These are phyloP conservation scores for Nineta flava DNA, from an alignment of 2,888 invertebrate species.

Conservation along the genomic window DNA sequence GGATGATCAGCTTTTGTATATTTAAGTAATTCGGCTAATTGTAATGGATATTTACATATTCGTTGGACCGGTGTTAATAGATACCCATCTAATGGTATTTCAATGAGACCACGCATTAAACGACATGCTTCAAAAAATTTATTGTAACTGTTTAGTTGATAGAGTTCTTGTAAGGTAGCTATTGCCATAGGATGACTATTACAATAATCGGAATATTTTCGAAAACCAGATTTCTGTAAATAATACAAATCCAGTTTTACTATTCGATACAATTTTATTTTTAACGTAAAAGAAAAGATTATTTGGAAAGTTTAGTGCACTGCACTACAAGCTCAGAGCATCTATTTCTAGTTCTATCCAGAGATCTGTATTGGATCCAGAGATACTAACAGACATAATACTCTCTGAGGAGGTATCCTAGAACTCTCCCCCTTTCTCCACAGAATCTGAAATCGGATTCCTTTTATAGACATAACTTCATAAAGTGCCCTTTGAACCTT, in stretches of 20 bases:
- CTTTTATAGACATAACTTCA: too few species aligned
- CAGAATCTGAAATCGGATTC: too few species aligned
- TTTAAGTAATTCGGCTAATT: conserved; percentile 67
- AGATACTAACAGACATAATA: too few species aligned
- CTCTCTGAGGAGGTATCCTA: too few species aligned
- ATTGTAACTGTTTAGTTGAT: conserved; percentile 45
- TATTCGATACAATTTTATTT: not conserved
- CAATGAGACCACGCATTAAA: conserved; percentile 62
- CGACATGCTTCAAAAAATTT: conserved; percentile 72
- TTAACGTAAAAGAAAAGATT: not conserved
- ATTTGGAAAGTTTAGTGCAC: too few species aligned
- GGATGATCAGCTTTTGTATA: conserved; percentile 50
- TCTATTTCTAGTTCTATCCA: too few species aligned
- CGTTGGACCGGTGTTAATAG: conserved; percentile 73
- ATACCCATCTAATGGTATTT: conserved; percentile 73
- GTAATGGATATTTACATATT: conserved; percentile 79
- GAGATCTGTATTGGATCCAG: too few species aligned
- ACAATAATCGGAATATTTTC: conserved; percentile 77
- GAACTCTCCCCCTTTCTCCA: too few species aligned
- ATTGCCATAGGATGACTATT: conserved; percentile 73
- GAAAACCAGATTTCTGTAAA: conserved; percentile 53
- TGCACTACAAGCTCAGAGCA: too few species aligned
- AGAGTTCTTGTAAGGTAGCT: conserved; percentile 50
- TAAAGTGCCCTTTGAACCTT: too few species aligned
- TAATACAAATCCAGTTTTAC: not conserved